Percentiles rank a stretch among this genome's conserved stretches.
phyloP scores from a whole-genome alignment of 2,888 invertebrate genomes.

The Rhaphigaster nebulosa region DNA sequence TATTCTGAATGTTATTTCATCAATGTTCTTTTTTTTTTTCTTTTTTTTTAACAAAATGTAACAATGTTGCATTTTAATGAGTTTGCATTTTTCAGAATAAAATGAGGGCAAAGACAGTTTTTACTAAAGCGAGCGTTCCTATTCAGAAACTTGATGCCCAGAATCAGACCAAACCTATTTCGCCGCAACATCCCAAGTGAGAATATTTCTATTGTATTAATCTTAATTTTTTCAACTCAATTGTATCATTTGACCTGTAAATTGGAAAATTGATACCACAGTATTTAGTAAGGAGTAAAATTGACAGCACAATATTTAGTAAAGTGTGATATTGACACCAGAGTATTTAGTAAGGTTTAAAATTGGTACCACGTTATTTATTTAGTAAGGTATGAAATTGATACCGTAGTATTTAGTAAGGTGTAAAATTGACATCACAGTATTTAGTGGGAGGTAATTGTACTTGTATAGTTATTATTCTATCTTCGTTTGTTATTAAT shows the following conservation, averaged over 20 bases:
- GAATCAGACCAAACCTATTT: conserved; percentile 75
- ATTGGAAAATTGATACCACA: background rate
- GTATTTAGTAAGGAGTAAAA: too few species aligned
- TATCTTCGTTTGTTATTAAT: too few species aligned
- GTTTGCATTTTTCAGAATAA: conserved; percentile 62
- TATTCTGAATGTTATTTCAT: background rate
- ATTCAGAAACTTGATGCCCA: conserved; percentile 79
- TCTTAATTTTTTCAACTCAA: background rate
- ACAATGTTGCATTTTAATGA: background rate
- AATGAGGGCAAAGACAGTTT: conserved; percentile 78
- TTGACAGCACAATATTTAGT: too few species aligned
- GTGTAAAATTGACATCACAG: too few species aligned
- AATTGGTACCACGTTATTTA: too few species aligned
- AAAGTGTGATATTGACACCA: too few species aligned
- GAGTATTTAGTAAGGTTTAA: too few species aligned
- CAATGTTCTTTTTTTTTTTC: background rate
- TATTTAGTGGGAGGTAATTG: too few species aligned
- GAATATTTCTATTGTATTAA: conserved; percentile 49
- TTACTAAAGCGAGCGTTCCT: conserved; percentile 77
- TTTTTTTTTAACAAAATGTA: background rate
- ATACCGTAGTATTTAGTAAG: too few species aligned
- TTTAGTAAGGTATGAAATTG: too few species aligned
- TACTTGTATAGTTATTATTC: too few species aligned
- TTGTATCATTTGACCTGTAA: background rate
- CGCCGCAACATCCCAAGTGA: conserved; percentile 62